Conservation (phyloP, 2,797 vertebrate genomes). For the Chaetodon trifasciatus region DNA sequence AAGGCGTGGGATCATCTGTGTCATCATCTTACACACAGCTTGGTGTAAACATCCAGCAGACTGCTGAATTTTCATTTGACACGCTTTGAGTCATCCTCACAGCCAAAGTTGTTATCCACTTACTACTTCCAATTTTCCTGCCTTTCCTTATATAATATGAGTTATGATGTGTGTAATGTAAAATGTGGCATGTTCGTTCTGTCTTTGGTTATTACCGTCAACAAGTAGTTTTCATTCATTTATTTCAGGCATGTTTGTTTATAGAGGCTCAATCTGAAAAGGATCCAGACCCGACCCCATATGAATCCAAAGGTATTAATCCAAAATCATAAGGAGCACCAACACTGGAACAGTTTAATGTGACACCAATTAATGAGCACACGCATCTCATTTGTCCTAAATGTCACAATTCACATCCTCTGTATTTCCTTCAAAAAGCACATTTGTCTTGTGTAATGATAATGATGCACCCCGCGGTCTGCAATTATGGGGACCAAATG, state of each 20-base stretch:
- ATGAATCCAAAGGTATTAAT: background rate
- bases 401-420: background rate
- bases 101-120: background rate
- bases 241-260: background rate
- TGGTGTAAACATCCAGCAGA: slow-evolving; percentile 1
- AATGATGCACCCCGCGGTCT: background rate
- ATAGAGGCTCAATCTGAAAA: background rate
- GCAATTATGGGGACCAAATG: background rate
- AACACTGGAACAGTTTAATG: background rate
- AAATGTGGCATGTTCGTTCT: background rate
- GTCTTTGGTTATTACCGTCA: background rate
- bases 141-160: background rate
- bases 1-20: slow-evolving; percentile 17
- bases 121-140: background rate
- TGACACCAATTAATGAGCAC: background rate
- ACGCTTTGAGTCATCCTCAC: background rate
- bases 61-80: slow-evolving; percentile 2
- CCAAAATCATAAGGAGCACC: background rate
- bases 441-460: background rate
- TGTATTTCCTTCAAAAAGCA: background rate
- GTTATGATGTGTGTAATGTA: too few species aligned
- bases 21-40: slow-evolving; percentile 22
- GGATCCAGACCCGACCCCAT: background rate
- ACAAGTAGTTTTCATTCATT: background rate
- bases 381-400: background rate